A percentile compares a stretch with the other conserved stretches of the same genome.
These are phyloP conservation scores for Phocoena phocoena DNA, from an alignment of 2,113 vertebrate genomes.

Conservation along the genomic window DNA sequence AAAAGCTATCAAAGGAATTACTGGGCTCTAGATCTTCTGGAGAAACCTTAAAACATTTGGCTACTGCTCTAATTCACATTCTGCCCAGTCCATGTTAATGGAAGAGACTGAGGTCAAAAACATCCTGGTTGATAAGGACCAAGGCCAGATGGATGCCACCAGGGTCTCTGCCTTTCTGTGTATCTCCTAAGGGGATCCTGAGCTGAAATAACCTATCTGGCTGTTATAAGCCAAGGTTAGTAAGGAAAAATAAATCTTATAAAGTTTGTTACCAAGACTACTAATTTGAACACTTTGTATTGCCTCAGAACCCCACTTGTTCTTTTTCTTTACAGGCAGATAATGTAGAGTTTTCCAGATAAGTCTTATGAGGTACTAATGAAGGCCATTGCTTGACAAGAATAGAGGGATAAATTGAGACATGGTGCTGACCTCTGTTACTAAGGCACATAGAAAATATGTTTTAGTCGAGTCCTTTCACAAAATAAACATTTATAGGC, in stretches of 20 bases:
- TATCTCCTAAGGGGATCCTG: not conserved
- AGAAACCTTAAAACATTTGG: not conserved
- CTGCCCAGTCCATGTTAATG: not conserved
- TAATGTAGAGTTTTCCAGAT: not conserved
- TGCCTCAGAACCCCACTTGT: not conserved
- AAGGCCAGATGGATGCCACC: not conserved
- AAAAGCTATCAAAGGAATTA: not conserved
- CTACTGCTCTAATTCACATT: not conserved
- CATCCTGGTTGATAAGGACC: not conserved
- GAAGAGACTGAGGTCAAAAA: not conserved
- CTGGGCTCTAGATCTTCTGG: not conserved
- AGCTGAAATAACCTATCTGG: not conserved
- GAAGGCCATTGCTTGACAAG: not conserved
- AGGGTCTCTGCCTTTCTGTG: not conserved
- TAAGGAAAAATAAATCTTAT: constrained; percentile 2
- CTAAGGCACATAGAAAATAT: constrained; percentile 8
- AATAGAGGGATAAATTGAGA: not conserved
- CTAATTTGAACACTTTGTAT: not conserved
- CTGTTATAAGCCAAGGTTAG: not conserved
- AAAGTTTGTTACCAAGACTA: not conserved
- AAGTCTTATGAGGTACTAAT: not conserved
- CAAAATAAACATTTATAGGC: constrained; percentile 69
- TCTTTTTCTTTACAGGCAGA: not conserved
- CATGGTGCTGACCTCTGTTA: not conserved
- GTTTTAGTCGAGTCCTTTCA: constrained; percentile 54